A percentile compares a stretch with the other conserved stretches of the same genome.
Conservation (phyloP, 1,140 invertebrate genomes). For the Cotesia chilonis region DNA sequence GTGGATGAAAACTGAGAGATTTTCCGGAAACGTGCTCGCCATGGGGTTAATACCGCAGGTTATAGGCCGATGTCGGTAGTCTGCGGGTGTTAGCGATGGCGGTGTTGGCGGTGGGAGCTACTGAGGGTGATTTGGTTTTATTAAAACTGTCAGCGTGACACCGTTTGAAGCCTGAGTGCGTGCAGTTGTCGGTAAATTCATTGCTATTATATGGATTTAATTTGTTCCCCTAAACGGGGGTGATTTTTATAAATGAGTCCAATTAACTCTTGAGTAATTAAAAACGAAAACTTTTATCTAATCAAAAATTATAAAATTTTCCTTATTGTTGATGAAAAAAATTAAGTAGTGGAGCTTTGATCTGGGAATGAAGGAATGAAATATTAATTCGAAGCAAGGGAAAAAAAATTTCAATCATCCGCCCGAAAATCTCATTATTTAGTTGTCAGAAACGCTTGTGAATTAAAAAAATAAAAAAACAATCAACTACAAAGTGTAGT, state of each 20-base stretch:
- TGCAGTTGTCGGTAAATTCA: conserved; percentile 43
- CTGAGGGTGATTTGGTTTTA: conserved; percentile 43
- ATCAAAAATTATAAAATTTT: not conserved
- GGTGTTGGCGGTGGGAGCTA: conserved; percentile 32
- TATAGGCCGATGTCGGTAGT: conserved; percentile 26
- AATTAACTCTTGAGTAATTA: too few relatives aligned
- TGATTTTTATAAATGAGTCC: too few relatives aligned
- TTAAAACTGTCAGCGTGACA: conserved; percentile 44
- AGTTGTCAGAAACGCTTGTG: not conserved
- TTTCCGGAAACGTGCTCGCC: not conserved
- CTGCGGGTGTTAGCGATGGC: conserved; percentile 31
- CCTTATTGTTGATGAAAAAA: too few relatives aligned
- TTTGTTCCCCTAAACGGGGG: not conserved
- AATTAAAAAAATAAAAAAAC: too few relatives aligned
- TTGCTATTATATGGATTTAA: conserved; percentile 29
- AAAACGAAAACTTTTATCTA: not conserved
- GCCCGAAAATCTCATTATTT: too few relatives aligned
- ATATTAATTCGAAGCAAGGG: too few relatives aligned
- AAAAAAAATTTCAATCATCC: too few relatives aligned
- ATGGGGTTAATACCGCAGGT: conserved; percentile 6
- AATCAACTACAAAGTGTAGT: too few relatives aligned
- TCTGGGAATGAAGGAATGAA: too few relatives aligned
- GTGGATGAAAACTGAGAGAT: not conserved
- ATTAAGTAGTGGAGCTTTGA: too few relatives aligned
- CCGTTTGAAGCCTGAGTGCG: conserved; percentile 39